A percentile compares a stretch with the other conserved stretches of the same genome.
phyloP scores from a whole-genome alignment of 92 coral and sea anemone genomes.

The Phenganax stokvisi region DNA sequence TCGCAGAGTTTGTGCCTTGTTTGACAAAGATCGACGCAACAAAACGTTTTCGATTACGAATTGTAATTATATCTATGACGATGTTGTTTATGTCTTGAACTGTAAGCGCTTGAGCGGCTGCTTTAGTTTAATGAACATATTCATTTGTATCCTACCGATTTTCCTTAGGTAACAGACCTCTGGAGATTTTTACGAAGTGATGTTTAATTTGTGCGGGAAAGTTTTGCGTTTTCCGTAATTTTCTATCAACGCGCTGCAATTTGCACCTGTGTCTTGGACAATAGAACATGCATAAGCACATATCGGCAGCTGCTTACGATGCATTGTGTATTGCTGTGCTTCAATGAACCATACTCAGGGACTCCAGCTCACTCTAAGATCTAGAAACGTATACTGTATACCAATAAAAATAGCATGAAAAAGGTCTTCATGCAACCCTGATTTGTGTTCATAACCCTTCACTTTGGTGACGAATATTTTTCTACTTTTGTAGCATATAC shows the following conservation, averaged over 20 bases:
- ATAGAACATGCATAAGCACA: constrained; percentile 41
- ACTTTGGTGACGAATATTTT: too few species aligned
- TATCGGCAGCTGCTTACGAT: constrained; percentile 29
- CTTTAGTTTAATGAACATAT: not conserved
- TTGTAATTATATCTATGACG: constrained; percentile 25
- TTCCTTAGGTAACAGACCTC: constrained; percentile 2
- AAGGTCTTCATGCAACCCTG: too few species aligned
- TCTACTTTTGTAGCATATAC: too few species aligned
- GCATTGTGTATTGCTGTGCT: constrained; percentile 18
- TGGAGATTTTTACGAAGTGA: constrained; percentile 20
- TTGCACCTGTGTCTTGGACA: constrained; percentile 1
- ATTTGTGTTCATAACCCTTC: too few species aligned
- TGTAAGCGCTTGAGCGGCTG: not conserved
- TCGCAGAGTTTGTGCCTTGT: not conserved
- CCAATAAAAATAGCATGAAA: not conserved
- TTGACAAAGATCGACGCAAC: not conserved
- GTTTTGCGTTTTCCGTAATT: not conserved
- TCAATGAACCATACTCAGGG: not conserved
- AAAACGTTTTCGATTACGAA: not conserved
- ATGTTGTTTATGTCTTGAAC: constrained; percentile 18
- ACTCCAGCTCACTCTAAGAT: not conserved
- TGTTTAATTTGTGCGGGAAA: not conserved
- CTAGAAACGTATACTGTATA: not conserved
- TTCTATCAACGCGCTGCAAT: not conserved
- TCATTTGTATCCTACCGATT: not conserved